Evolutionary conservation across 2,797 vertebrate species (phyloP).

Genomic region (Graptemys geographica): DNA sequence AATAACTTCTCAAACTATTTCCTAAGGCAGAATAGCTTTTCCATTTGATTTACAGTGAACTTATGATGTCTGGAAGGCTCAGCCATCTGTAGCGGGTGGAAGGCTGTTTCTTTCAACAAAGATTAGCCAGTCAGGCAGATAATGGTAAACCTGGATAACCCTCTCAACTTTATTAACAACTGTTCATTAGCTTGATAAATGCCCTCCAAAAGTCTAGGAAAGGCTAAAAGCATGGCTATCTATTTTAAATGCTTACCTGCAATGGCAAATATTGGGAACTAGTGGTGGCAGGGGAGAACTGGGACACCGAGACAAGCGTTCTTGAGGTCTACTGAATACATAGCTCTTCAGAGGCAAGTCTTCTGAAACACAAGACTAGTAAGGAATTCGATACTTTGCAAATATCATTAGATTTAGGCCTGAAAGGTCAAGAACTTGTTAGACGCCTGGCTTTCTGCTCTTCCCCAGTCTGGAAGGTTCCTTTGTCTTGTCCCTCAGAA

Average conservation of each 20-base stretch:
- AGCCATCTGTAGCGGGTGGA: background rate
- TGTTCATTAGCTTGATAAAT: background rate
- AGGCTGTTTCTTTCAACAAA: background rate
- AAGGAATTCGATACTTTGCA: background rate
- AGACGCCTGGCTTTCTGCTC: accelerated
- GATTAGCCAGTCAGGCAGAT: background rate
- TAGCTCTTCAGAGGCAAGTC: accelerated
- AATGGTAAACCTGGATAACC: background rate
- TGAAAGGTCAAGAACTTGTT: background rate
- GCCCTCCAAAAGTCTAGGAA: background rate
- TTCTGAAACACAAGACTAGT: background rate
- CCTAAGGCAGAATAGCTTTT: background rate
- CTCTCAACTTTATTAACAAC: background rate
- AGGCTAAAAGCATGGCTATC: background rate
- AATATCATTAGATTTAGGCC: background rate
- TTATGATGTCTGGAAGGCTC: background rate
- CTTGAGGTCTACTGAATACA: background rate
- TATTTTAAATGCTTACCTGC: background rate
- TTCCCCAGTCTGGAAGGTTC: background rate
- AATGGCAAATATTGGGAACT: background rate
- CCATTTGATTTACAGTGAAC: background rate
- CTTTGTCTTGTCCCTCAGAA: background rate
- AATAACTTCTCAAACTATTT: background rate
- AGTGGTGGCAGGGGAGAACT: background rate
- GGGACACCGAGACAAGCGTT: background rate